phyloP scores from a whole-genome alignment of 2,797 vertebrate genomes.

The Onychomys arenicola region DNA sequence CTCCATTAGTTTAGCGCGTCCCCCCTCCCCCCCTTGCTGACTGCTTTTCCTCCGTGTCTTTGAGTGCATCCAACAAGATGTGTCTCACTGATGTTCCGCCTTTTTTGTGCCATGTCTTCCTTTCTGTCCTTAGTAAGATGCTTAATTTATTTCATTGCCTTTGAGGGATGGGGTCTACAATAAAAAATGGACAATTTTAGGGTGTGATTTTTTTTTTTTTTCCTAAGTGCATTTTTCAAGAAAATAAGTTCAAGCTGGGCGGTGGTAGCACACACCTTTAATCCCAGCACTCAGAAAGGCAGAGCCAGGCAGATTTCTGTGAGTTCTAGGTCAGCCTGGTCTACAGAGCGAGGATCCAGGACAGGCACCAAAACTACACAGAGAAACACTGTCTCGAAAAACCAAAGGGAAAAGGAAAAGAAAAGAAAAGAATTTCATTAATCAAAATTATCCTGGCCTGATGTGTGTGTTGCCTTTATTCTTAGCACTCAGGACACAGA shows the following conservation, averaged over 20 bases:
- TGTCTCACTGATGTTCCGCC: not conserved
- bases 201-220: not conserved
- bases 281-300: no score
- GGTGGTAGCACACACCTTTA: no score
- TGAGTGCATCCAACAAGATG: not conserved
- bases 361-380: no score
- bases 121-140: not conserved
- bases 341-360: no score
- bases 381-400: no score
- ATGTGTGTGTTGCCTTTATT: not conserved
- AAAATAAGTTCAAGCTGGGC: not conserved
- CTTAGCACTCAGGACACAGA: not conserved
- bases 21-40: no score
- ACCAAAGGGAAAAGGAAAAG: no score
- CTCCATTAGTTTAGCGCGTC: not conserved
- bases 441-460: not conserved
- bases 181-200: not conserved
- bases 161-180: not conserved
- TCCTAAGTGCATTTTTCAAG: conserved; percentile 15
- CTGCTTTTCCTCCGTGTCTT: not conserved
- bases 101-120: not conserved
- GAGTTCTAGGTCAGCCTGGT: no score
- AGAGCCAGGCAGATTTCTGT: no score
- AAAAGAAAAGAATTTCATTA: no score
- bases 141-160: not conserved